A percentile compares a stretch with the other conserved stretches of the same genome.
Evolutionary conservation across 2,797 vertebrate genomes (phyloP).

Genomic region (Malacoraja senta): DNA sequence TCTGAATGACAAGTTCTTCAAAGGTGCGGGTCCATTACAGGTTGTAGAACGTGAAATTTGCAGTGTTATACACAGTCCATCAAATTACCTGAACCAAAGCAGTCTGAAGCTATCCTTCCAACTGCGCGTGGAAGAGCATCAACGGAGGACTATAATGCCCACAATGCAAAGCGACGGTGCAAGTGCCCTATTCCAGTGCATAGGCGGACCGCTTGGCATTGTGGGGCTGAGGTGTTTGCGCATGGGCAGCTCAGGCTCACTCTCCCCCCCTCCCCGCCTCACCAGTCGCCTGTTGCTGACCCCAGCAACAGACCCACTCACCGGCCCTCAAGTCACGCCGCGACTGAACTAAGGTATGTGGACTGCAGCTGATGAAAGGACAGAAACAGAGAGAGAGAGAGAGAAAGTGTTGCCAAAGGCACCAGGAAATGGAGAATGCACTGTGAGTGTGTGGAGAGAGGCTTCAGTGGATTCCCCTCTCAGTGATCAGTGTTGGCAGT

Average conservation of each 20-base stretch:
- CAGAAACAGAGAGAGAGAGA: no score
- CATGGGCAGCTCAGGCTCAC: not conserved
- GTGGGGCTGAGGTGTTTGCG: not conserved
- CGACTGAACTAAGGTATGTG: not conserved
- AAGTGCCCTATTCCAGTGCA: no score
- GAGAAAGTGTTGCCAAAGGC: not conserved
- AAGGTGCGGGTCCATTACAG: not conserved
- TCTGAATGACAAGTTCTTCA: no score
- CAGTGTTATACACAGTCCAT: not conserved
- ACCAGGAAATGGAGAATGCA: not conserved
- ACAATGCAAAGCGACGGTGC: not conserved
- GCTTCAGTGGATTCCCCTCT: not conserved
- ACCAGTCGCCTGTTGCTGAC: not conserved
- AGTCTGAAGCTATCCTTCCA: no score
- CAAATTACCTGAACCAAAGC: not conserved
- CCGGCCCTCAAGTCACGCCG: no score
- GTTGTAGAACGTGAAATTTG: no score
- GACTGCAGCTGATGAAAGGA: not conserved
- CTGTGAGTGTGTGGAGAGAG: not conserved
- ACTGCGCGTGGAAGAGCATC: no score
- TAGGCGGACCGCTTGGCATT: not conserved
- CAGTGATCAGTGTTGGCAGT: not conserved
- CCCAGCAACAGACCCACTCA: no score
- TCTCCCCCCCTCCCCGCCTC: no score
- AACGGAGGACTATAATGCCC: not conserved